These are phyloP conservation scores for Tipula lateralis DNA, from an alignment of 2,888 invertebrate genomes.

Conservation along the genomic window DNA sequence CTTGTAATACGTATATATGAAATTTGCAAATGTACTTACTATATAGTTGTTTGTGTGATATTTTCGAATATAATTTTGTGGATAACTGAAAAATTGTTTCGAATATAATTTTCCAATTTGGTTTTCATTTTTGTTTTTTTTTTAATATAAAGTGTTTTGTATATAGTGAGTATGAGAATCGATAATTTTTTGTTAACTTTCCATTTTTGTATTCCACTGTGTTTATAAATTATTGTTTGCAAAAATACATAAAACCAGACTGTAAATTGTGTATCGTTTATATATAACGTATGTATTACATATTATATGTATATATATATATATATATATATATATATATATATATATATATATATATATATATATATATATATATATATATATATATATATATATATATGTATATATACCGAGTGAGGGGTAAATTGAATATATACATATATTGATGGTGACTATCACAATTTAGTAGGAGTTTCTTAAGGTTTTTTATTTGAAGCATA, in stretches of 20 bases:
- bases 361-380: neutral
- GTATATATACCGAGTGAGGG: neutral
- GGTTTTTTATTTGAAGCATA: neutral
- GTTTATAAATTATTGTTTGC: neutral
- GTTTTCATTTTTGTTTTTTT: neutral
- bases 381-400: neutral
- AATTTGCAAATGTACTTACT: neutral
- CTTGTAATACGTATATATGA: neutral
- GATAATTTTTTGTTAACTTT: neutral
- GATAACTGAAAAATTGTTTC: neutral
- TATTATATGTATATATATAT: neutral
- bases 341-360: neutral
- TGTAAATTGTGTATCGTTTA: neutral
- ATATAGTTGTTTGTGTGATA: neutral
- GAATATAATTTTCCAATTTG: neutral
- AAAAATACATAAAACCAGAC: neutral
- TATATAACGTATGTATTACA: neutral
- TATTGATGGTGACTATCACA: neutral
- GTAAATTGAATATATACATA: neutral
- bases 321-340: neutral
- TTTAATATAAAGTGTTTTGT: neutral
- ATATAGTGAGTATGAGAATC: neutral
- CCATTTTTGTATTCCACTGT: neutral
- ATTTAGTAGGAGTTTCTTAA: neutral
- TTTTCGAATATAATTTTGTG: neutral